Base-by-base conservation (phyloP, 2,888 invertebrate species). In the Drosophila prostipennis region DNA sequence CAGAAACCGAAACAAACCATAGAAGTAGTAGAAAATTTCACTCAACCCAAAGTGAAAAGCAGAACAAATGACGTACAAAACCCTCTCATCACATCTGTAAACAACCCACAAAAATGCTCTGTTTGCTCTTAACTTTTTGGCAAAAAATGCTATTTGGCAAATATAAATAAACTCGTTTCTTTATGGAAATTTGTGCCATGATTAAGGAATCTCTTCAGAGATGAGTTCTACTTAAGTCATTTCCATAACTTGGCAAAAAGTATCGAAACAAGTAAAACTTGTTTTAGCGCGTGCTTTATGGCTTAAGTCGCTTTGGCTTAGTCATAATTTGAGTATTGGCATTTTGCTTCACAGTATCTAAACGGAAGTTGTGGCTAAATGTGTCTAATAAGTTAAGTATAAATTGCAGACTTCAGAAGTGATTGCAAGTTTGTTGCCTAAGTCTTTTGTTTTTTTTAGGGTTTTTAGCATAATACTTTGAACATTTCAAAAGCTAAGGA, bases 11-110 rank as follows among this genome's bases (percentile, higher is more conserved):
- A 71, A 74, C 43, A 70, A 57, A 54, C 63, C 64, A 70, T 68
- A 85, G 74, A 73, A 56, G 67, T 72, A 71, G 81, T 72, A 60
- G 29, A 80, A 78, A 88, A 88, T 84, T 84, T 84, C 84, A 84
- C 88, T 84, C 49, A 54, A 65, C 80, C 76, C 67, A 65, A 86
- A 88, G 88, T 86, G 83, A 88, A 84, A 84, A 82, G 84, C 84
- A 84, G 86, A 87, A 84, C 88, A 78, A 88, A 88, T 80, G 76
- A 76, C 72, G 72, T 72, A 40, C 60, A 40, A 54, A 23, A 14
- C 34, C 67, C 67, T 45, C 49, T 56, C 51, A 57, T 52, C 51
- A 39, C 68, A 58, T 65, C 43, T 64, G 65, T 71, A 72, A 81
- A 68, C 51, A 79, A 65, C 45, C 49, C 37, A 32, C 53, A 37